Percentiles rank a stretch among this genome's conserved stretches.
Conservation (phyloP, 2,888 invertebrate genomes). For the Creontiades dilutus region DNA sequence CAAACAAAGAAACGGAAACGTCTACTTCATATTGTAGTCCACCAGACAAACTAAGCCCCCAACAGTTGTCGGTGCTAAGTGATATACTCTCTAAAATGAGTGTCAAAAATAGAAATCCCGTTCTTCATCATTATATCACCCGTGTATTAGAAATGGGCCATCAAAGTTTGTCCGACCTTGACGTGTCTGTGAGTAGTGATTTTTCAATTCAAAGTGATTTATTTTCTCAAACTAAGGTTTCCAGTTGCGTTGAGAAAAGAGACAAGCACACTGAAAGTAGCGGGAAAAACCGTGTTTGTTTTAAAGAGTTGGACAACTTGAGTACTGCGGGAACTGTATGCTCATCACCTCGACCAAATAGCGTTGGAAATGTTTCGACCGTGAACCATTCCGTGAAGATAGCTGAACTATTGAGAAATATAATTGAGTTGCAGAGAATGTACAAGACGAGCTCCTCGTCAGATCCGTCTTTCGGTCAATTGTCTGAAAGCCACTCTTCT, state of each 20-base stretch:
- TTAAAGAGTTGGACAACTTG: constrained; percentile 19
- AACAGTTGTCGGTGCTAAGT: constrained; percentile 70
- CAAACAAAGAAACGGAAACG: constrained; percentile 25
- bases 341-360: constrained; percentile 2
- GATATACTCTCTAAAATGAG: constrained; percentile 69
- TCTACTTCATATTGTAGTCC: constrained; percentile 74
- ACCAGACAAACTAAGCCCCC: constrained; percentile 73
- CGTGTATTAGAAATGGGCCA: constrained; percentile 81
- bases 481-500: constrained; percentile 50
- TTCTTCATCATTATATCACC: constrained; percentile 79
- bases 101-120: constrained; percentile 72
- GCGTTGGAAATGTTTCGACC: neutral
- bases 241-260: neutral
- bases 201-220: constrained; percentile 62
- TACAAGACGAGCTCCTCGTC: neutral
- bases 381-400: constrained; percentile 35
- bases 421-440: constrained; percentile 34
- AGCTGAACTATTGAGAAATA: constrained; percentile 26
- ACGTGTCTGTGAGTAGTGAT: constrained; percentile 76
- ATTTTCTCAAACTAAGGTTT: neutral
- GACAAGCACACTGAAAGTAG: neutral
- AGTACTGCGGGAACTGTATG: constrained; percentile 38
- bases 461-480: neutral
- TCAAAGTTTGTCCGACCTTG: constrained; percentile 79
- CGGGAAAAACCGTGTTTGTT: neutral